Conservation (phyloP, 2,113 vertebrate species). For the Chiloscyllium plagiosum region DNA sequence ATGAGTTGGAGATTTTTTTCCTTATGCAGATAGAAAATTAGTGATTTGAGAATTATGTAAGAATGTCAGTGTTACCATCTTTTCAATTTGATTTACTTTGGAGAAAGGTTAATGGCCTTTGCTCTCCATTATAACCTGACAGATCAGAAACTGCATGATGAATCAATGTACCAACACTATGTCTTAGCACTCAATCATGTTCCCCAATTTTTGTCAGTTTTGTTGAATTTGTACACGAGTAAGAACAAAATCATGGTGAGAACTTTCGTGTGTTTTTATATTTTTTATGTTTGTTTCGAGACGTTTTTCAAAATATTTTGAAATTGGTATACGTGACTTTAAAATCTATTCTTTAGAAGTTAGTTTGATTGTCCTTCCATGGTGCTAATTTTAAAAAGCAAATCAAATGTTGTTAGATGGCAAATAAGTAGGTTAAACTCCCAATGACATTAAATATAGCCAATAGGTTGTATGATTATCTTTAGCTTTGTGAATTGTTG, state of each 20-base stretch:
- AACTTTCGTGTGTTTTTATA: no score
- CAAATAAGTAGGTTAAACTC: conserved; percentile 22
- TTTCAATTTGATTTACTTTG: background rate
- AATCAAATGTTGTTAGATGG: background rate
- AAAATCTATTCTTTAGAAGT: background rate
- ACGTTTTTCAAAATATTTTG: background rate
- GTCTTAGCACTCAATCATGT: background rate
- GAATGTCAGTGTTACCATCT: background rate
- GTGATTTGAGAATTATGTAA: background rate
- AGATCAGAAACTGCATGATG: background rate
- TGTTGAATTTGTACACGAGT: background rate
- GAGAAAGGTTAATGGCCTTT: background rate
- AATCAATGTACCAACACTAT: background rate
- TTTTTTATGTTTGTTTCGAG: background rate
- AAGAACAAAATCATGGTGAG: background rate
- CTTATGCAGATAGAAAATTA: background rate
- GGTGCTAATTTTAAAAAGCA: background rate
- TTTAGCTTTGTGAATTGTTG: background rate
- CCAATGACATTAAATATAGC: background rate
- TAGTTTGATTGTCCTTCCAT: background rate
- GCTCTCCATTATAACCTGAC: background rate
- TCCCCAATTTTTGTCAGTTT: background rate
- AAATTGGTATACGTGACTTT: background rate
- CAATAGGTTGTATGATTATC: background rate
- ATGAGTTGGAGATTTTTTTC: background rate